Evolutionary conservation across 2,797 vertebrate species (phyloP), one percentile per base, ranked within the genome.

Genomic region (Diglossa cyanea): DNA sequence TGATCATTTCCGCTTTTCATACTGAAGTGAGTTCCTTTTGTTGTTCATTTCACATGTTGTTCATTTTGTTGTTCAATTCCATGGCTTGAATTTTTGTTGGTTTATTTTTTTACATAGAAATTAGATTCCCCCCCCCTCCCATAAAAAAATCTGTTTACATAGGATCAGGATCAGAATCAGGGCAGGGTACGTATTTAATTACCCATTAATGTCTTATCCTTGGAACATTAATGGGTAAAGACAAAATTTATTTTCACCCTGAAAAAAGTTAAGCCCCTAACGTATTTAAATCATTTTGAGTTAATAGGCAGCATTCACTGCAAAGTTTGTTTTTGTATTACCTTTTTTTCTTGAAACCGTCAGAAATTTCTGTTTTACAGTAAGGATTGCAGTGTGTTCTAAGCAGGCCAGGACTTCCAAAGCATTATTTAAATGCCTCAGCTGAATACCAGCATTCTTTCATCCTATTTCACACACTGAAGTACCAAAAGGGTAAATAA

Each of bases 401-500:
- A 94, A 97, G 94, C 60, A 66, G 89, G 75, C 94, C 96, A 94
- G 83, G 62, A 92, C 95, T 96, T 96, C 84, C 82, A 80, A 96
- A 95, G 96, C 96, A 96, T 97, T 96, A 96, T 98, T 97, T 97
- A 96, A 98, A 97, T 97, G 93, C 94, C 95, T 97, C 94, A 92
- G 95, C 94, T 61, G 91, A 97, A 97, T 96, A 97, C 96, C 96
- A 96, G 94, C 53, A 60, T 96, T 54, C 96, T 98, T 98, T 98
- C 88, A 97, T 97, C 96, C 82, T 76, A 44, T 96, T 94, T 96
- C 97, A 96, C 93, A 94, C 92, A 93, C 84, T 83, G 94, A 97
- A 97, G 90, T 97, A 97, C 95, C 97, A 98, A 98, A 97, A 98
- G 95, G 97, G 97, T 98, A 98, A 98, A 98, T 98, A 98, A 98